These are phyloP conservation scores for Ariopsis seemanni DNA, from an alignment of 2,113 vertebrate genomes.

Conservation along the genomic window DNA sequence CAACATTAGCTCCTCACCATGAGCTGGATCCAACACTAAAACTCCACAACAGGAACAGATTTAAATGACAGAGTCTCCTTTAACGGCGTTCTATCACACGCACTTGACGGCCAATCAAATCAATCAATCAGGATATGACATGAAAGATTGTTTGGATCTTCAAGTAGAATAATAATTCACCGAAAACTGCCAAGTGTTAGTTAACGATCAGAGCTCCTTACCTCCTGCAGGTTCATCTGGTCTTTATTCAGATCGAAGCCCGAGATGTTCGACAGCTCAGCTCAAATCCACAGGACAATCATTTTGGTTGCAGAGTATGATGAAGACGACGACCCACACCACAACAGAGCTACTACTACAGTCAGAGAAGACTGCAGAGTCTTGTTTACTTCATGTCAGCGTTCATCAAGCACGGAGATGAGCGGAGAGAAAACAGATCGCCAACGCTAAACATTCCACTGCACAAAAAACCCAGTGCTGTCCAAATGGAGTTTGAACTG, in stretches of 20 bases:
- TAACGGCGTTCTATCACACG: neutral
- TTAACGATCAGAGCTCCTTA: neutral
- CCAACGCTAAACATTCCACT: neutral
- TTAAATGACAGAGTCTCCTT: no score
- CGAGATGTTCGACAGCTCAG: neutral
- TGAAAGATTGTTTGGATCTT: neutral
- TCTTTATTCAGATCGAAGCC: neutral
- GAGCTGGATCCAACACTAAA: neutral
- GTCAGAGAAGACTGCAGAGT: neutral
- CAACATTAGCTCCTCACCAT: neutral
- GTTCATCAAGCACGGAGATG: neutral
- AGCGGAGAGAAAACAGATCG: slow-evolving; percentile 4
- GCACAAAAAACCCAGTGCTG: neutral
- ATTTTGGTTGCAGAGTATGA: neutral
- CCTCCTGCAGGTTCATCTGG: neutral
- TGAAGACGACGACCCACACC: neutral
- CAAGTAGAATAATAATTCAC: neutral
- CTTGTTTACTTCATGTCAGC: neutral
- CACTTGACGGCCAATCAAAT: no score
- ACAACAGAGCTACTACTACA: neutral
- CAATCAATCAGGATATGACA: neutral
- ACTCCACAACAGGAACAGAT: neutral
- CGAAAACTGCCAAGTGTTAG: neutral
- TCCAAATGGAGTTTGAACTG: neutral
- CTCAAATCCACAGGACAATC: neutral